These are phyloP conservation scores for Phalacrocorax aristotelis DNA, from an alignment of 2,113 vertebrate species.

Conservation along the genomic window DNA sequence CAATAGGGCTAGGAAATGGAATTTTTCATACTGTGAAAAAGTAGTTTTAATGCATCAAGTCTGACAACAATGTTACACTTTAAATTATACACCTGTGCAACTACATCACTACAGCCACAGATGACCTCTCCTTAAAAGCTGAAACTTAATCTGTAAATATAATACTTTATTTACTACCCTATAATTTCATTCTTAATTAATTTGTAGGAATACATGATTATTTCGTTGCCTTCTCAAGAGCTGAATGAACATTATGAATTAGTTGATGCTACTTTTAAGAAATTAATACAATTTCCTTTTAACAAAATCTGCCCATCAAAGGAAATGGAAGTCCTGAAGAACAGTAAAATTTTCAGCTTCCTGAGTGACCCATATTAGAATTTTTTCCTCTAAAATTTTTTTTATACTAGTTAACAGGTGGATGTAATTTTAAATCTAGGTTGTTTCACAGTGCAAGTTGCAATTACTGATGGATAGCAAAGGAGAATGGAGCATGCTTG, in stretches of 20 bases:
- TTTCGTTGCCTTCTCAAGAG: background rate
- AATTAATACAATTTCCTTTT: background rate
- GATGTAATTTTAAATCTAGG: background rate
- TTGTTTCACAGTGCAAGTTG: background rate
- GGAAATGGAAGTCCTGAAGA: background rate
- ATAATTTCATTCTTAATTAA: background rate
- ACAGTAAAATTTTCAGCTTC: background rate
- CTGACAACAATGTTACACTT: background rate
- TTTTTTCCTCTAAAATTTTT: background rate
- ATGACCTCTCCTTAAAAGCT: background rate
- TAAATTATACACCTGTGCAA: background rate
- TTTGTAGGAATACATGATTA: background rate
- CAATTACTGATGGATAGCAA: background rate
- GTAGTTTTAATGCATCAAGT: background rate
- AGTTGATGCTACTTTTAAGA: background rate
- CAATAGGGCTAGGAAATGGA: background rate
- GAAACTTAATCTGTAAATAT: background rate
- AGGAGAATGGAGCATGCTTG: fast-evolving
- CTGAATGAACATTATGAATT: background rate
- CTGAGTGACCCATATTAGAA: background rate
- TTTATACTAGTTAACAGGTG: background rate
- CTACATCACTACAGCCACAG: background rate
- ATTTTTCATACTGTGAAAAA: background rate
- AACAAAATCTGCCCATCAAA: background rate
- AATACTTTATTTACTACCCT: background rate